These are phyloP conservation scores for Anabacerthia variegaticeps DNA, from an alignment of 2,797 vertebrate genomes.

Conservation along the genomic window DNA sequence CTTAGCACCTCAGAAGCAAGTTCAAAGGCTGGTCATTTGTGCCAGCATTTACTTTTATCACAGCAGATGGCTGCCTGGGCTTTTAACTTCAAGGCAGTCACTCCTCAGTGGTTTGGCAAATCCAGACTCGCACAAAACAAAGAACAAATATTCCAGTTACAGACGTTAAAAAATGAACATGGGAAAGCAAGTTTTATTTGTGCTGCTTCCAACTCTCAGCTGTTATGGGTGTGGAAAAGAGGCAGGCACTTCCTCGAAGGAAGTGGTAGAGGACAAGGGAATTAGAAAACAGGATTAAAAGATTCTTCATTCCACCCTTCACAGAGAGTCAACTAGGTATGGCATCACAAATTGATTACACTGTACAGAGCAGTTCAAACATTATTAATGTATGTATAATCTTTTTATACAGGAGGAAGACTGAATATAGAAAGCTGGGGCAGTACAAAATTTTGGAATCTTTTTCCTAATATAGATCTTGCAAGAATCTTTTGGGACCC, in stretches of 20 bases:
- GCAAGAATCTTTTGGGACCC: not conserved
- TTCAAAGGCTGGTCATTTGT: not conserved
- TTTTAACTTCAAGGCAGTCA: not conserved
- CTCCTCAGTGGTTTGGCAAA: not conserved
- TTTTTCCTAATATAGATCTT: not conserved
- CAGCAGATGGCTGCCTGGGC: not conserved
- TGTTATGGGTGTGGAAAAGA: conserved; percentile 11
- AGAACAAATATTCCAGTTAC: not conserved
- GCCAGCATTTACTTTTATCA: not conserved
- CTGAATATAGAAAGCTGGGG: not conserved
- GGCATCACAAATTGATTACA: not conserved
- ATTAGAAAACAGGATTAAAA: not conserved
- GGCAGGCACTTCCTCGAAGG: not conserved
- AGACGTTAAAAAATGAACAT: not conserved
- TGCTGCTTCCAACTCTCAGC: conserved; percentile 15
- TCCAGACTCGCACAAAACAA: not conserved
- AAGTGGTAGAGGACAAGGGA: not conserved
- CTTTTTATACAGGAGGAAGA: not conserved
- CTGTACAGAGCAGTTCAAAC: not conserved
- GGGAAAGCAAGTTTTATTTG: not conserved
- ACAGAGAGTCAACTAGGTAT: not conserved
- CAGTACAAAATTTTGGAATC: not conserved
- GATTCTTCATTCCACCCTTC: not conserved
- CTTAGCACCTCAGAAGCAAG: not conserved
- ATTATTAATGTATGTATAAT: not conserved